Evolutionary conservation across 2,888 invertebrate species (phyloP).

Genomic region (Spisula solida): DNA sequence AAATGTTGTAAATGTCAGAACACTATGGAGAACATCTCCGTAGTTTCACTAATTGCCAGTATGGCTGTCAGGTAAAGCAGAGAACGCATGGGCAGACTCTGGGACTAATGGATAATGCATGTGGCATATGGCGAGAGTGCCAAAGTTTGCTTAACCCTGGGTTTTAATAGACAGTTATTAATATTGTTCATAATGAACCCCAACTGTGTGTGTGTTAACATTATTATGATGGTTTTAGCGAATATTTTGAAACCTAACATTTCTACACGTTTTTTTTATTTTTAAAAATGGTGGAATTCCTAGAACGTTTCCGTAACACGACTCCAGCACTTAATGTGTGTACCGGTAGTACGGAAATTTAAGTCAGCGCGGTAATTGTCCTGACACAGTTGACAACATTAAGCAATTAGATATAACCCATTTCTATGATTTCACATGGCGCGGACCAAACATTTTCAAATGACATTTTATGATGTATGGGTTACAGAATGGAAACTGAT

Average conservation of each 20-base stretch:
- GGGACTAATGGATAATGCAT: conserved; percentile 65
- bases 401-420: conserved; percentile 19
- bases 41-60: conserved; percentile 58
- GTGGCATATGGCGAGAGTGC: conserved; percentile 47
- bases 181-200: conserved; percentile 55
- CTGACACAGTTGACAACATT: not conserved
- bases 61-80: conserved; percentile 59
- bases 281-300: not conserved
- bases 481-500: too few relatives aligned
- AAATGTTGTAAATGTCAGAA: not conserved
- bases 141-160: conserved; percentile 58
- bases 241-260: conserved; percentile 3
- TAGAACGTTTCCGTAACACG: conserved; percentile 4
- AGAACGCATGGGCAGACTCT: conserved; percentile 61
- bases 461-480: not conserved
- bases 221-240: not conserved
- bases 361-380: not conserved
- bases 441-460: not conserved
- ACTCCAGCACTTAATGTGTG: not conserved
- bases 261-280: not conserved
- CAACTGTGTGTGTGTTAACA: conserved; percentile 31
- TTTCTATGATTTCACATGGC: not conserved
- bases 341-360: not conserved
- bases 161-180: conserved; percentile 56
- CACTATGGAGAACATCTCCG: conserved; percentile 32